Base-by-base conservation (phyloP, 2,888 invertebrate species). In the Ceramica pisi region DNA sequence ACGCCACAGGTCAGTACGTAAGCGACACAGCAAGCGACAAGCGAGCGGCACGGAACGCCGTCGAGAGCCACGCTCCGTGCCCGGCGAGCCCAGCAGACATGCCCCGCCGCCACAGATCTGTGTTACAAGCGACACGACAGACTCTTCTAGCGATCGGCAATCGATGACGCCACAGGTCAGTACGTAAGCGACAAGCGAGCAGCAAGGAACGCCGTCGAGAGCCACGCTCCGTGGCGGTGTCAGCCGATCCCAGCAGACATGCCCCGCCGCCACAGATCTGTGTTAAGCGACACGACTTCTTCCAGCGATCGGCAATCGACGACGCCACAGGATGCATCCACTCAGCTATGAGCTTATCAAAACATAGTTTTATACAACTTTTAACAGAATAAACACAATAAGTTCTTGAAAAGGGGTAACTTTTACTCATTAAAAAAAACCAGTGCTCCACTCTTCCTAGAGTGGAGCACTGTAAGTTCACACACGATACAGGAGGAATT, bases 51-150 rank as follows among this genome's bases (percentile, higher is more conserved):
- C n/a, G n/a, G n/a, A n/a, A 0, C 87, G 92, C 1, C 91, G 94
- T 12, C 88, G 90, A 46, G 92, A 94, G 75, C 90, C 94, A 12
- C 90, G 93, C 50, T 95, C 95, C 8, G 94, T 92, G 63, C 95
- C 95, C 0, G 91, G 89, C 14, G 93, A 94, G 61, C 90, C 94
- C 12, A 95, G 95, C 78, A 80, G 90, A 0, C 94, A 94, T 35
- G 89, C 80, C 2, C 89, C 92, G 2, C 88, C 90, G 38, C 89
- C 90, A 2, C 92, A 92, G 88, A 92, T 92, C 71, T 44, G 41
- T 23, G 26, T 26, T 9, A 53, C 31, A 6, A 8, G 35, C 23
- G 21, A 44, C 66, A 59, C 57, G 2, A 41, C 38, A 9, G 10
- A 38, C 23, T 7, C 51, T 7, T 23, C 12, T 1, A 31, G 31